Evolutionary conservation across 2,888 invertebrate species (phyloP).

Genomic region (Xylota segnis): DNA sequence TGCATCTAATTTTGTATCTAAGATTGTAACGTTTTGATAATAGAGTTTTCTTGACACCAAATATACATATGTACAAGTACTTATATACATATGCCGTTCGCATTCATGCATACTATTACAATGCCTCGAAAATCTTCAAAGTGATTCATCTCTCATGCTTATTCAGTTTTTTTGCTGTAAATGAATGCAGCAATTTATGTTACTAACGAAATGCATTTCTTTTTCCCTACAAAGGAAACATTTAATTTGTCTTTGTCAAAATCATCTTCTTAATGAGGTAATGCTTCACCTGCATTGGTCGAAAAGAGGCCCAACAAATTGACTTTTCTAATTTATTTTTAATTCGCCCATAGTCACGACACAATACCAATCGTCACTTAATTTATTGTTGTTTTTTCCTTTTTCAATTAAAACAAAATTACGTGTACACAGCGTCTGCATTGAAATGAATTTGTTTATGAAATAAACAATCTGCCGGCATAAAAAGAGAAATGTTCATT

Average conservation of each 20-base stretch:
- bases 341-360: not conserved
- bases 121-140: no score
- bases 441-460: not conserved
- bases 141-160: no score
- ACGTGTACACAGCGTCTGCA: not conserved
- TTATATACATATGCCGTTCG: no score
- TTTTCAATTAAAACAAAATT: slow-evolving; percentile 8
- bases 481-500: not conserved
- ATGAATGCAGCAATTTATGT: no score
- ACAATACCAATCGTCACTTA: not conserved
- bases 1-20: no score
- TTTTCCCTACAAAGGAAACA: slow-evolving; percentile 3
- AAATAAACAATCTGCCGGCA: not conserved
- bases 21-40: no score
- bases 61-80: no score
- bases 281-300: not conserved
- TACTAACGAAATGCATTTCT: not conserved
- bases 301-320: slow-evolving; percentile 6
- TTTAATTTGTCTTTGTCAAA: slow-evolving; percentile 11
- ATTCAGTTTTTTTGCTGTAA: no score
- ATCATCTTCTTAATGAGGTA: slow-evolving; percentile 7
- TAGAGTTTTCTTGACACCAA: no score
- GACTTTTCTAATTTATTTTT: slow-evolving; percentile 11
- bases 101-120: no score
- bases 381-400: not conserved